Base-by-base conservation (phyloP, 2,113 vertebrate genomes). In the Microcebus tavaratra region DNA sequence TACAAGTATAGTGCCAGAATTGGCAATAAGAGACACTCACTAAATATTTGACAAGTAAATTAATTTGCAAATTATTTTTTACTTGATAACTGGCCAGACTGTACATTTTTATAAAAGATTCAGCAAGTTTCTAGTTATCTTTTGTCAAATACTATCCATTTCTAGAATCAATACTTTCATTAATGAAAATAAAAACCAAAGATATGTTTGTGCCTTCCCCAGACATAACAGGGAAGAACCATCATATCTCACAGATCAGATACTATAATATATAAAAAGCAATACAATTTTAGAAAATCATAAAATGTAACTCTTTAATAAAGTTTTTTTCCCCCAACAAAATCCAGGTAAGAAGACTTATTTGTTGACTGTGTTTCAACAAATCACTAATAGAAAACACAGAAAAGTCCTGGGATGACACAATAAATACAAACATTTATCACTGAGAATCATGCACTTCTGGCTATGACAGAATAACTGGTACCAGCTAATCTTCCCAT, bases 151-250 rank as follows among this genome's bases (percentile, higher is more conserved):
- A 73, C 63, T 79, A 61, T 18, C 14, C 23, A 78, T 29, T 86
- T 36, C 25, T 39, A 86, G 13, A 81, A 90, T 70, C 17, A 85
- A 39, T 73, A 82, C 6, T 63, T 76, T 50, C 23, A 88, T 21
- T 83, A 34, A 82, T 65, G 25, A 95, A 90, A 90, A 79, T 53
- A 80, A 97, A 92, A 90, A 78, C 21, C 92, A 90, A 93, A 83
- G 42, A n/a, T 73, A 61, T 25, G 25, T 29, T 65, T 20, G 11
- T 8, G 8, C 73, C 39, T 39, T 53, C 20, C 25, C 29, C 59
- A 45, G 15, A 83, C 14, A 53, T 95, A 21, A 96, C 20, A 91
- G 12, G 31, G 25, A 70, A 93, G 70, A 91, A 87, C 23, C n/a
- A 90, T 18, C 65, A 67, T n/a, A 81, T 17, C 82, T 82, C 83